Evolutionary conservation across 1,140 invertebrate genomes (phyloP).

Genomic region (Brachionus koreanus): DNA sequence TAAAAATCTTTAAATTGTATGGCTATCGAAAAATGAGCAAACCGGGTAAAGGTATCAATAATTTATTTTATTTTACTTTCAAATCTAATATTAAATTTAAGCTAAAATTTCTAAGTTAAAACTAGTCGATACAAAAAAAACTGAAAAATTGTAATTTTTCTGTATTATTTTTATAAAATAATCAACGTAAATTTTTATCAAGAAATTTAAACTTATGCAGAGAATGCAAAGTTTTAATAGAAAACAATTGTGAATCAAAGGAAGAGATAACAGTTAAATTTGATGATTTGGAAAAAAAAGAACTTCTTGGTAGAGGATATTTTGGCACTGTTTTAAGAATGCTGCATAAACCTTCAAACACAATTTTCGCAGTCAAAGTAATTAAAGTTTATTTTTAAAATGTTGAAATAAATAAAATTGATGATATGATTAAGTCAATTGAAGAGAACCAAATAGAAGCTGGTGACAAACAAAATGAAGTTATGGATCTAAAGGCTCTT

Average conservation of each 20-base stretch:
- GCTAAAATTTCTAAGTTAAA: neutral
- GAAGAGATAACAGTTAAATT: neutral
- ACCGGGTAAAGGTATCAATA: neutral
- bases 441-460: conserved; percentile 13
- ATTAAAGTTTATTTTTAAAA: neutral
- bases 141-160: neutral
- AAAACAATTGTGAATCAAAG: neutral
- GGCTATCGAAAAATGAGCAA: neutral
- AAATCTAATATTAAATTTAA: neutral
- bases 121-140: no score
- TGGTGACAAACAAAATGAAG: neutral
- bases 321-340: conserved; percentile 40
- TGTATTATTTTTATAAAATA: neutral
- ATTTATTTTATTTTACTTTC: neutral
- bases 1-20: neutral
- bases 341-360: conserved; percentile 20
- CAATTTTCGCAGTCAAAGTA: conserved; percentile 44
- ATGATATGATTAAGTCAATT: neutral
- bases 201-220: neutral
- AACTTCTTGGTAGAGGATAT: conserved; percentile 12
- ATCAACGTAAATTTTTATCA: neutral
- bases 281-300: conserved; percentile 12
- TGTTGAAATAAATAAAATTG: neutral
- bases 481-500: conserved; percentile 28
- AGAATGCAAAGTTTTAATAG: neutral